Evolutionary conservation across 2,113 vertebrate genomes (phyloP), one percentile per base, ranked within the genome.

Genomic region (Spilogale gracilis): DNA sequence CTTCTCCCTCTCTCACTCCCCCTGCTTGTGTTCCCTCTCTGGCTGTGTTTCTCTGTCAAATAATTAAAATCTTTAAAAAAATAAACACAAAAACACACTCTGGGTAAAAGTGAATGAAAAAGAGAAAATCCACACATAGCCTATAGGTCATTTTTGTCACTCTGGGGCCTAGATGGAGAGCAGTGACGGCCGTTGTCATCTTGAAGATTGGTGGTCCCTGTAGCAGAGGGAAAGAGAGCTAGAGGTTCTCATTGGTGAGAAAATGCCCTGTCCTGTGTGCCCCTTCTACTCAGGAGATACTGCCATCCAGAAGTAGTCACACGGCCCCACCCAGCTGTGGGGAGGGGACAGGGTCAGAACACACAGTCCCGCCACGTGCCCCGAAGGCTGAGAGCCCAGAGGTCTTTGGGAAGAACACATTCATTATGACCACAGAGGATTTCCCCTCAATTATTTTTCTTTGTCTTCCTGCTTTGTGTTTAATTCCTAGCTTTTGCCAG

Each of bases 391-490:
- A 79, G 63, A 38, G 30, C 23, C 71, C 60, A 54, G 71, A 60
- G 52, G 4, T 50, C 45, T 65, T 60, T 78, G 76, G 81, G 54
- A 83, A 92, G 92, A 58, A 79, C 13, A 7, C 43, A 17, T 43
- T 71, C 18, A 56, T 79, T 54, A 61, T 54, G 45, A 9, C 82
- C 73, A 18, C 65, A 27, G n/a, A 74, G 73, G 56, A 21, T 58
- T 58, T 74, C 30, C 43, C 63, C 50, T 43, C 56, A n/a, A 27
- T 58, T 48, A 76, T 18, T 90, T 81, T 67, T 27, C 58, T 82
- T 74, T 48, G 38, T 60, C 61, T 92, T 88, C 63, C 50, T 89
- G 58, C 23, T 60, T 95, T 90, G 74, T 84, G 54, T 96, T 95
- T 73, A 71, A 56, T 69, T 96, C 12, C 69, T 82, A 65, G 83